Conservation (phyloP, 2,113 vertebrate species). For the Colistium nudipinnis region DNA sequence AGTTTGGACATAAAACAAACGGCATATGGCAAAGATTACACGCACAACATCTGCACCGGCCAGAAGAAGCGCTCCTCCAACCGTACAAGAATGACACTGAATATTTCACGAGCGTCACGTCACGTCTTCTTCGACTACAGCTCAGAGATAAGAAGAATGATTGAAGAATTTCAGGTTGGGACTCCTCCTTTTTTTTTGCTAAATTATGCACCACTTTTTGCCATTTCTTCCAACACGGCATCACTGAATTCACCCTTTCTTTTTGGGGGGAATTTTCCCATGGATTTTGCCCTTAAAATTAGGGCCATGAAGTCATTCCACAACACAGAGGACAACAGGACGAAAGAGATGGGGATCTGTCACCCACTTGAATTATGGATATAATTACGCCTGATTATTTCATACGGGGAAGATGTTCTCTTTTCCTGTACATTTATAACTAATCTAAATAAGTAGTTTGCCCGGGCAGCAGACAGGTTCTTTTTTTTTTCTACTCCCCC, state of each 20-base stretch:
- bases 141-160: constrained; percentile 63
- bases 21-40: constrained; percentile 22
- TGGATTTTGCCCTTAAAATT: constrained; percentile 96
- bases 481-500: constrained; percentile 71
- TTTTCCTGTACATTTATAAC: constrained; percentile 99
- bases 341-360: constrained; percentile 98
- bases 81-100: constrained; percentile 46
- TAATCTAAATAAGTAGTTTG: constrained; percentile 99
- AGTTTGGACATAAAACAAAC: constrained; percentile 18
- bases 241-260: constrained; percentile 82
- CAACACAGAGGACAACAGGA: constrained; percentile 97
- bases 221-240: constrained; percentile 31
- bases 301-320: constrained; percentile 92
- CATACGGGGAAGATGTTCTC: constrained; percentile 97
- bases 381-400: constrained; percentile 99
- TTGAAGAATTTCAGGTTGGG: constrained; percentile 64
- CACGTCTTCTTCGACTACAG: constrained; percentile 57
- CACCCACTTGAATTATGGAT: constrained; percentile 99
- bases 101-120: constrained; percentile 66
- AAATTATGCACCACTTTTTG: constrained; percentile 54
- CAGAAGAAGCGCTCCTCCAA: constrained; percentile 46
- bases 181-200: constrained; percentile 36
- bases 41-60: constrained; percentile 25
- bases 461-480: constrained; percentile 92
- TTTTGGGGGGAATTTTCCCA: constrained; percentile 83